Base-by-base conservation (phyloP, 1,140 invertebrate genomes). In the Euborellia annulipes region DNA sequence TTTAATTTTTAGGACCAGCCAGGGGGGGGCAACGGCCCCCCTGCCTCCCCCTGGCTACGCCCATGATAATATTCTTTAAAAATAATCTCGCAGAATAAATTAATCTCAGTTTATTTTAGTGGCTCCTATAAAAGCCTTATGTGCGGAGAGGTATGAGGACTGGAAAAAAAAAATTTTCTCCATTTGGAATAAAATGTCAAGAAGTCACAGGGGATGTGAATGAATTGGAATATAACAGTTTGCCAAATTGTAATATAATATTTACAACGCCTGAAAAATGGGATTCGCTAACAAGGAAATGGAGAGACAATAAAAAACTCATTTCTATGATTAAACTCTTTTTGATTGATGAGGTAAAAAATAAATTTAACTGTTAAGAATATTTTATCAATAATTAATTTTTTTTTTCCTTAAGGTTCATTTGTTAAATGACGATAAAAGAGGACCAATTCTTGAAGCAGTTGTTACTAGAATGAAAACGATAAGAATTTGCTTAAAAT, bases 211-310 rank as follows among this genome's bases (percentile, higher is more conserved):
- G 84, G 2, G 84, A 87, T 58, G 73, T 70, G 34, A 73, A 82
- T 41, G 54, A 65, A n/a, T 65, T 76, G 22, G 75, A 82, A 52
- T 71, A 76, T 48, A 61, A 61, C 32, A 61, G 64, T 39, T 48
- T 73, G 34, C 45, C 23, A 6, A 50, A 51, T 52, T 53, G 56
- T 38, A 68, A 70, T 53, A 62, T 88, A 27, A 79, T 88, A 51
- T 69, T 85, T 49, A 85, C 84, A 11, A 89, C 85, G 3, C 84
- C 85, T 7, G 84, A 87, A 62, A 87, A 87, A 65, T 87, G 82
- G 82, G 84, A 88, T 58, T 76, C 76, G 46, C 55, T 86, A 36
- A 86, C 82, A 0, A 66, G 83, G 49, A 69, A 71, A 50, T 85
- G 78, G 78, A 72, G 68, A 52, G 75, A 79, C 50, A 71, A 80